These are phyloP conservation scores for Indicator indicator DNA, from an alignment of 2,113 vertebrate genomes.

Conservation along the genomic window DNA sequence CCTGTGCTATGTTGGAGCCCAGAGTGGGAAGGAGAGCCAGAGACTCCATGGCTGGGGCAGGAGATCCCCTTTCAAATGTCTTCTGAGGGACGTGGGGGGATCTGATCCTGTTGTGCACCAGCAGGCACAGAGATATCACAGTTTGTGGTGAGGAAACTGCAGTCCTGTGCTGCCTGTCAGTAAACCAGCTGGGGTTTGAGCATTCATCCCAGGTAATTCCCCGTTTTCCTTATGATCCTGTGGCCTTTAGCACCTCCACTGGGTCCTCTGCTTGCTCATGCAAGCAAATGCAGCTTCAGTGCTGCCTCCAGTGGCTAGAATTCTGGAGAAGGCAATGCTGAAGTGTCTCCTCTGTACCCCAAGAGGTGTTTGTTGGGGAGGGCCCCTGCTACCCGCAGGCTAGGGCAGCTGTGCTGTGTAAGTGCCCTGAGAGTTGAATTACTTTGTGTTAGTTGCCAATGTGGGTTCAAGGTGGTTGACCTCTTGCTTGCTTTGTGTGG, in stretches of 20 bases:
- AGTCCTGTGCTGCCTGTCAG: neutral
- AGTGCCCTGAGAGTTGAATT: neutral
- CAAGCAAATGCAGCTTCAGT: neutral
- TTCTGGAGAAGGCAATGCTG: neutral
- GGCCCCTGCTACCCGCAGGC: neutral
- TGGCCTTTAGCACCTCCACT: neutral
- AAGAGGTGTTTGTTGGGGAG: neutral
- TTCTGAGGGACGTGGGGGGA: rapidly evolving
- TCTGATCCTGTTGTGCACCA: neutral
- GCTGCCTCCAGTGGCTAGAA: neutral
- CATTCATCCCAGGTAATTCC: neutral
- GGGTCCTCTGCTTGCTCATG: neutral
- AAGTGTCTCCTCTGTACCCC: neutral
- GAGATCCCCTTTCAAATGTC: neutral
- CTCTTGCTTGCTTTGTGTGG: neutral
- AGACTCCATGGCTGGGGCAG: neutral
- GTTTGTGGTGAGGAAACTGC: neutral
- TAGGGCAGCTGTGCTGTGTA: neutral
- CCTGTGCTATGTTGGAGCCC: rapidly evolving
- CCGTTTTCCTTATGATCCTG: neutral
- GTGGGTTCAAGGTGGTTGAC: neutral
- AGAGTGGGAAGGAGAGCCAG: neutral
- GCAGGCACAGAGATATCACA: rapidly evolving
- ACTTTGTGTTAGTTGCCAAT: neutral
- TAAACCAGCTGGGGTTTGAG: neutral